Evolutionary conservation across 2,797 vertebrate genomes (phyloP).

Genomic region (Acrocephalus scirpaceus): DNA sequence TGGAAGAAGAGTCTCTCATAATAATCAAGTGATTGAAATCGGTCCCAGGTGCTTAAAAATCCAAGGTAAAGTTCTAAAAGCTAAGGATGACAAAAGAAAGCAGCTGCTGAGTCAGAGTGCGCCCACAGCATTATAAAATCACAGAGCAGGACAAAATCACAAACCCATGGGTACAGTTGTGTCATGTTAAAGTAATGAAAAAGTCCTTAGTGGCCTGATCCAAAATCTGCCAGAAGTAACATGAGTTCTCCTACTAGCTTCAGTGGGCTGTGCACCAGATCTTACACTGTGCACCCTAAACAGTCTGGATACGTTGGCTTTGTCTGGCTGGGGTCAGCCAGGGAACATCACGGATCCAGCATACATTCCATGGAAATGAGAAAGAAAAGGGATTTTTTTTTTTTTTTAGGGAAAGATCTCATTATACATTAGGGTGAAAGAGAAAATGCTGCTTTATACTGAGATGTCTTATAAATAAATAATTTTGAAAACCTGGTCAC

Average conservation of each 20-base stretch:
- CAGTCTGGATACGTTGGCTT: neutral
- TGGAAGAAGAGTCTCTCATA: constrained; percentile 18
- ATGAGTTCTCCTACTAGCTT: neutral
- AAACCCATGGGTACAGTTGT: neutral
- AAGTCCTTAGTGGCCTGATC: constrained; percentile 12
- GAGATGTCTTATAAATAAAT: constrained; percentile 24
- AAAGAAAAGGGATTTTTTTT: neutral
- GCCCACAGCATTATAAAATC: neutral
- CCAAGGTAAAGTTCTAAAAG: constrained; percentile 31
- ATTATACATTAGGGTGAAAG: constrained; percentile 5
- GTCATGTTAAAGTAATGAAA: neutral
- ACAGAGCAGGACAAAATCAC: constrained; percentile 1
- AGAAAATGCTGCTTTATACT: constrained; percentile 34
- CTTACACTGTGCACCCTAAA: neutral
- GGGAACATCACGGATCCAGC: neutral
- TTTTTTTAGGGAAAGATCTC: neutral
- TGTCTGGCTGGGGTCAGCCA: neutral
- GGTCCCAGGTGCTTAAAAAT: constrained; percentile 49
- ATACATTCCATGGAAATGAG: neutral
- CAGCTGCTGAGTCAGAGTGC: neutral
- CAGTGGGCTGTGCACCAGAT: neutral
- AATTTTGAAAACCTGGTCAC: constrained; percentile 33
- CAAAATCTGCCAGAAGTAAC: constrained; percentile 17
- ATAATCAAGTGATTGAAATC: constrained; percentile 28
- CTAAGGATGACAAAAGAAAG: constrained; percentile 14